phyloP scores from a whole-genome alignment of 2,797 vertebrate genomes.

The Acomys russatus region DNA sequence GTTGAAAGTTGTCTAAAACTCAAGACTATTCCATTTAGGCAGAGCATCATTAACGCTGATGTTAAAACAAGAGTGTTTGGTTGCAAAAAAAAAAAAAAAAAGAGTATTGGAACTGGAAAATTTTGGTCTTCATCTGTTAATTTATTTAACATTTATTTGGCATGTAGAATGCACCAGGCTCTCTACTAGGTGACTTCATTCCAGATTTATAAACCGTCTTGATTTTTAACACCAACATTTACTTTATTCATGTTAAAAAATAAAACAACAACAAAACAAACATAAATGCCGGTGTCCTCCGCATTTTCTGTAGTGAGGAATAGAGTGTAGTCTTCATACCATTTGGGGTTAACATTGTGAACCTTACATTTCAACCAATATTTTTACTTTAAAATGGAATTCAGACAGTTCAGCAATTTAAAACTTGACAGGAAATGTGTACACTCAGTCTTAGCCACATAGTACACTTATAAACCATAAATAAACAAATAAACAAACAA shows the following conservation, averaged over 20 bases:
- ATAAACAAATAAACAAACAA: background rate
- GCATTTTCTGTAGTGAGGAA: constrained; percentile 40
- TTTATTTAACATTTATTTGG: constrained; percentile 61
- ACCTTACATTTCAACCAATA: constrained; percentile 21
- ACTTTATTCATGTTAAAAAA: constrained; percentile 68
- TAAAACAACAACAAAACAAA: background rate
- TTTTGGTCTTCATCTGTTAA: constrained; percentile 2
- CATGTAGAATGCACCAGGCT: constrained; percentile 38
- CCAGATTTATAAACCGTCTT: constrained; percentile 54
- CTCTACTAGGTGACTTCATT: constrained; percentile 50
- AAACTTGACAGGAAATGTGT: constrained; percentile 14
- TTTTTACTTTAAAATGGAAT: constrained; percentile 57
- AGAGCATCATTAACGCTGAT: constrained; percentile 41
- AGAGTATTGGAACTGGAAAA: constrained; percentile 48
- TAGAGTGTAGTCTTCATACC: constrained; percentile 13
- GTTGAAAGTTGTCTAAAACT: constrained; percentile 64
- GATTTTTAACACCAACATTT: constrained; percentile 70
- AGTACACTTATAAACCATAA: constrained; percentile 3
- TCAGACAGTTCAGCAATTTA: constrained; percentile 3
- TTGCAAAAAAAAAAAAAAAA: constrained; percentile 51
- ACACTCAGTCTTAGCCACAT: background rate
- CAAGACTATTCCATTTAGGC: constrained; percentile 37
- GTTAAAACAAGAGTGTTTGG: background rate
- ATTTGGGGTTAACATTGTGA: constrained; percentile 40
- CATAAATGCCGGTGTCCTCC: background rate